Evolutionary conservation across 2,888 invertebrate genomes (phyloP).

Genomic region (Pyrgus malvae): DNA sequence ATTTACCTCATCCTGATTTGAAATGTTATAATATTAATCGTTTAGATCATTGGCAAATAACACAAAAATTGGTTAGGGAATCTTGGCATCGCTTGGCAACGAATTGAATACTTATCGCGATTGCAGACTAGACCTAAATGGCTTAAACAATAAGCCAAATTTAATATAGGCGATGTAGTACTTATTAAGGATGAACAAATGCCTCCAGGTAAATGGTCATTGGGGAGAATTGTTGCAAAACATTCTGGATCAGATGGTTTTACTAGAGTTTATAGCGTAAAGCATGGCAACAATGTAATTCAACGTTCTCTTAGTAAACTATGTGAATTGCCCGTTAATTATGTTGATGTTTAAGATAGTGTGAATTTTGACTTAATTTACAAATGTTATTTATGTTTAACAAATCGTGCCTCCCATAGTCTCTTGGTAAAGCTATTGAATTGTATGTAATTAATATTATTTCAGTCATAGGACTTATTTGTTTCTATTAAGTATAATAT

Average conservation of each 20-base stretch:
- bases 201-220: neutral
- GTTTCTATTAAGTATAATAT: no score
- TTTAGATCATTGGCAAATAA: conserved; percentile 5
- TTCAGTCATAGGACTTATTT: no score
- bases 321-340: neutral
- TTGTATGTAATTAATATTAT: no score
- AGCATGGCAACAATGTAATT: neutral
- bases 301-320: neutral
- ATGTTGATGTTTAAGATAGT: neutral
- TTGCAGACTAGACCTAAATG: neutral
- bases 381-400: neutral
- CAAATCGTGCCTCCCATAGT: no score
- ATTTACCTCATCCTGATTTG: neutral
- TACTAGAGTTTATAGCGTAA: conserved; percentile 1
- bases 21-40: neutral
- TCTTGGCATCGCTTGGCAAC: conserved; percentile 11
- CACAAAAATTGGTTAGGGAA: conserved; percentile 2
- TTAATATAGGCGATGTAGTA: neutral
- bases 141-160: neutral
- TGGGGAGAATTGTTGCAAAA: neutral
- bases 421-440: no score
- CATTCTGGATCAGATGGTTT: neutral
- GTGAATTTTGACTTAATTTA: neutral
- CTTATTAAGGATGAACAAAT: neutral
- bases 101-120: neutral